Base-by-base conservation (phyloP, 1,140 invertebrate species). In the Plodia interpunctella region DNA sequence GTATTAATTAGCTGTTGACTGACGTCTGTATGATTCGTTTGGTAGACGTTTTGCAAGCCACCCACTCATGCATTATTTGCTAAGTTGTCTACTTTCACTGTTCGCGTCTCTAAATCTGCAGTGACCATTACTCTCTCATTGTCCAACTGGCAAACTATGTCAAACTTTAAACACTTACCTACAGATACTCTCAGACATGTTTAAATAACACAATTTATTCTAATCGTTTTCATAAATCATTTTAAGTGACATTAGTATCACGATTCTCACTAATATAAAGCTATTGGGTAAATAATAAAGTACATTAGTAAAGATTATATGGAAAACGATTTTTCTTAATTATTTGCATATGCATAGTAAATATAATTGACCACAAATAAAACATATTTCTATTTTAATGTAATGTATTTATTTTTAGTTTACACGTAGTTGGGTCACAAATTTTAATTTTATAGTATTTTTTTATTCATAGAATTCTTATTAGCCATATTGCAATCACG, bases 71-170 rank as follows among this genome's bases (percentile, higher is more conserved):
- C 28, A 67, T 73, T 68, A 68, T 67, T 71, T 69, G 63, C 65
- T 62, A 69, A 68, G 57, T 54, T 60, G 55, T 59, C 52, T 50
- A 70, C 77, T 83, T 83, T 83, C 77, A 70, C 79, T 67, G 15
- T 55, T 52, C 28, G 35, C 58, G 21, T 49, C 58, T 59, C 57
- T 61, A 57, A 18, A 55, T 64, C 35, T 63, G 57, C 65, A 65
- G 62, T 70, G 59, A 70, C 62, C 52, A 70, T 56, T 62, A 44
- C 32, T 64, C 50, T 58, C 38, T 50, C 53, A 57, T 62, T 62
- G 44, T 20, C 9, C 18, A 28, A 19, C 18, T 21, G 54, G 30
- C 13, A 20, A 44, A 44, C 38, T 44, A 6, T 44, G 38, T 44
- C 38, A 44, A 17, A 44, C 38, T 44, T 15, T 44, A 44, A 44